Percentiles rank a stretch among this genome's conserved stretches.
phyloP scores from a whole-genome alignment of 2,888 invertebrate genomes.

The Labia minor region DNA sequence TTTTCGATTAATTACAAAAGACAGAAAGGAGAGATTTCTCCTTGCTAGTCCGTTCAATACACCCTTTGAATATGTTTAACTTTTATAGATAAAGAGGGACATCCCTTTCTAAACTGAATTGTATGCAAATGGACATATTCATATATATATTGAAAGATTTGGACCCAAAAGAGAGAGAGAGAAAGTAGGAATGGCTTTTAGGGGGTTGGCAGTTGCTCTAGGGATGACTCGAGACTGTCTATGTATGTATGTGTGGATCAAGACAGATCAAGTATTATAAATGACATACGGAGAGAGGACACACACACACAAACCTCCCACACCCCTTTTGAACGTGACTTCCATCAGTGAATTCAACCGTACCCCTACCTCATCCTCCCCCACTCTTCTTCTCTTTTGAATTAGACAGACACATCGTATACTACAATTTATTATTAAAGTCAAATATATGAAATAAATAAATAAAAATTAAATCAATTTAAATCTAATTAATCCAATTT shows the following conservation, averaged over 20 bases:
- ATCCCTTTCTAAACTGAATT: neutral
- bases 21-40: no score
- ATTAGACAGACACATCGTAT: no score
- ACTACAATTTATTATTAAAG: no score
- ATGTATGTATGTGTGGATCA: neutral
- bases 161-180: no score
- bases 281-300: neutral
- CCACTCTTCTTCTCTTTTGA: no score
- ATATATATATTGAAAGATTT: neutral
- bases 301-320: neutral
- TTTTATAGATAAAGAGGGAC: neutral
- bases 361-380: no score
- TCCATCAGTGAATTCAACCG: neutral
- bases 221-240: neutral
- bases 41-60: neutral
- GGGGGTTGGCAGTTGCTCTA: neutral
- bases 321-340: neutral
- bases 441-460: no score
- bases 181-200: neutral
- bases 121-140: constrained; percentile 3
- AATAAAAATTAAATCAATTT: no score
- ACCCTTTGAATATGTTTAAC: neutral
- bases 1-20: no score
- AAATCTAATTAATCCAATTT: no score
- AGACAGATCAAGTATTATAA: constrained; percentile 13